Conservation (phyloP, 2,888 invertebrate species). For the Scaptomyza flava region DNA sequence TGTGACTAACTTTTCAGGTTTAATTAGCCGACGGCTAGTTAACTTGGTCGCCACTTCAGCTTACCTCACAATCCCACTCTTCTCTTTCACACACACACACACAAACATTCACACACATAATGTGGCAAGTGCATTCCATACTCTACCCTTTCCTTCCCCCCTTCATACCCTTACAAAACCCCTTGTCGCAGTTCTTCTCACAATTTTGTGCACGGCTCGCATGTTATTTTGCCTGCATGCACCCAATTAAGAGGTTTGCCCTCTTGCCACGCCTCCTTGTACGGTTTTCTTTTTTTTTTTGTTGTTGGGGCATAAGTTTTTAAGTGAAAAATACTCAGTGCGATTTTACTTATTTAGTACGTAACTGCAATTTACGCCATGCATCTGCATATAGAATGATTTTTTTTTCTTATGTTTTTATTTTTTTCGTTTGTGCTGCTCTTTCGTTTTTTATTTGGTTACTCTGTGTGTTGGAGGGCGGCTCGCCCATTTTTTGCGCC, state of each 20-base stretch:
- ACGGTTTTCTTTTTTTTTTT: conserved; percentile 9
- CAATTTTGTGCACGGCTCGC: conserved; percentile 67
- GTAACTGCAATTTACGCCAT: conserved; percentile 76
- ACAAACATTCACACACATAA: not conserved
- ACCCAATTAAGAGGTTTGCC: conserved; percentile 75
- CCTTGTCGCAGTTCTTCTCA: not conserved
- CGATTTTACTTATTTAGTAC: conserved; percentile 80
- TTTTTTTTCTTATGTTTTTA: conserved; percentile 41
- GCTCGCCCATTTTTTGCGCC: conserved; percentile 71
- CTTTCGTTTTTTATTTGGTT: not conserved
- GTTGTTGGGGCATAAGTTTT: conserved; percentile 40
- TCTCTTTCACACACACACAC: conserved; percentile 5
- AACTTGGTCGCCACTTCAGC: conserved; percentile 59
- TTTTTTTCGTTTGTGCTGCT: not conserved
- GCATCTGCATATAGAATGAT: conserved; percentile 76
- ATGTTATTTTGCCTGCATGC: conserved; percentile 78
- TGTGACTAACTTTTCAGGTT: conserved; percentile 68
- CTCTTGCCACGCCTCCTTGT: conserved; percentile 28
- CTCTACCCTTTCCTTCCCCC: not conserved
- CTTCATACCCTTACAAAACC: conserved; percentile 6
- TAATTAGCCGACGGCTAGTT: conserved; percentile 78
- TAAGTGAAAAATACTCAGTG: conserved; percentile 80
- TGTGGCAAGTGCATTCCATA: conserved; percentile 35
- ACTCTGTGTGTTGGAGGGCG: conserved; percentile 31
- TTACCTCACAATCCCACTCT: conserved; percentile 25